Percentiles rank a stretch among this genome's conserved stretches.
Conservation (phyloP, 2,888 invertebrate species). For the Volucella inanis region DNA sequence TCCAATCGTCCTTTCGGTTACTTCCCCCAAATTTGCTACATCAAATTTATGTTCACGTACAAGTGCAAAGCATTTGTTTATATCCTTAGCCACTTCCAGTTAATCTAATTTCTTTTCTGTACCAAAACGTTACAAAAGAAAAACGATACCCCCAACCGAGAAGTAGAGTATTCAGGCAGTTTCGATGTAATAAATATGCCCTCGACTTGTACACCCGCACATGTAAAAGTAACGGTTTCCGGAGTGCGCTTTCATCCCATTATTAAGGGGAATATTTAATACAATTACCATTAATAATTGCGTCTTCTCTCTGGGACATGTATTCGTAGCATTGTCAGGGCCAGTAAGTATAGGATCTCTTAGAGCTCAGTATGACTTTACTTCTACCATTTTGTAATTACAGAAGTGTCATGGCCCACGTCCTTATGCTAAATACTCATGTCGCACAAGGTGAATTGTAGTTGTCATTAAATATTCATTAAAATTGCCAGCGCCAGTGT, state of each 20-base stretch:
- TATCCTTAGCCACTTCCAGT: constrained; percentile 62
- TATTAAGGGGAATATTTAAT: constrained; percentile 70
- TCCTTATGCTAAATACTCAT: constrained; percentile 69
- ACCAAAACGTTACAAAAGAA: constrained; percentile 26
- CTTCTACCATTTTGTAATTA: constrained; percentile 65
- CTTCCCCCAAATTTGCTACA: constrained; percentile 20
- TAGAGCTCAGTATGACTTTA: constrained; percentile 5
- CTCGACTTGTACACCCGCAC: constrained; percentile 54
- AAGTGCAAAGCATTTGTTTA: constrained; percentile 53
- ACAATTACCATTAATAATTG: constrained; percentile 72
- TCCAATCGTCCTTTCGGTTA: constrained; percentile 37
- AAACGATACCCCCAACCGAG: constrained; percentile 6
- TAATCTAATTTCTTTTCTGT: constrained; percentile 61
- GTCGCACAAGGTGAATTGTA: constrained; percentile 64
- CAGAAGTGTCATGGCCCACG: constrained; percentile 66
- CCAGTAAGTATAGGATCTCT: background rate
- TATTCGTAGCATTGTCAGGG: constrained; percentile 14
- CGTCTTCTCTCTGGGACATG: constrained; percentile 39
- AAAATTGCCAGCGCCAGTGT: constrained; percentile 59
- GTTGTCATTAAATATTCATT: constrained; percentile 74
- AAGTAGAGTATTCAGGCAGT: background rate
- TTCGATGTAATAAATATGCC: constrained; percentile 61
- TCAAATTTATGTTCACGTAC: constrained; percentile 59
- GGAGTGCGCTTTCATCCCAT: constrained; percentile 62
- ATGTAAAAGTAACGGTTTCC: constrained; percentile 17